phyloP scores from a whole-genome alignment of 2,888 invertebrate species.

The Drosophila cyrtoloma region DNA sequence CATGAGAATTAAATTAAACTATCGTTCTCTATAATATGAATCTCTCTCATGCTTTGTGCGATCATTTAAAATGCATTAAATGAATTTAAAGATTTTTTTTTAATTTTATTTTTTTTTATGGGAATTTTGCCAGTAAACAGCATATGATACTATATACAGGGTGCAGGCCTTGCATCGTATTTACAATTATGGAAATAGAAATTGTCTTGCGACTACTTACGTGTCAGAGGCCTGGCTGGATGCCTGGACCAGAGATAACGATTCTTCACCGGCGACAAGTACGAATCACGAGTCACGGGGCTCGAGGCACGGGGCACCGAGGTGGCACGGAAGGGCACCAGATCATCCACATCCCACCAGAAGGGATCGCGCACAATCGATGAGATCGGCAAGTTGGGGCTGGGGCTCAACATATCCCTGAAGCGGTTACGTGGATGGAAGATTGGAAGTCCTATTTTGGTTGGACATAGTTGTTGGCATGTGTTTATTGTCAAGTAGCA shows the following conservation, averaged over 20 bases:
- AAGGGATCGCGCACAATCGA: slow-evolving; percentile 94
- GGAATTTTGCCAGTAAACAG: slow-evolving; percentile 10
- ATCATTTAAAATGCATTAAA: slow-evolving; percentile 8
- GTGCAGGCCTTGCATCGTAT: slow-evolving; percentile 32
- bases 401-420: slow-evolving; percentile 92
- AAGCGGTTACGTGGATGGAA: slow-evolving; percentile 88
- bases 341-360: slow-evolving; percentile 94
- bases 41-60: slow-evolving; percentile 32
- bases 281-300: slow-evolving; percentile 93
- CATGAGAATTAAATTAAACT: slow-evolving; percentile 3
- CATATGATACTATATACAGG: slow-evolving; percentile 45
- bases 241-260: slow-evolving; percentile 96
- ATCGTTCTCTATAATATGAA: neutral
- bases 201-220: slow-evolving; percentile 87
- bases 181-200: slow-evolving; percentile 10
- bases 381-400: slow-evolving; percentile 91
- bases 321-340: slow-evolving; percentile 89
- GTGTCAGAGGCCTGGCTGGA: slow-evolving; percentile 93
- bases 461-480: slow-evolving; percentile 50
- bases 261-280: slow-evolving; percentile 95
- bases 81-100: slow-evolving; percentile 5
- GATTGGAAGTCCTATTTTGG: slow-evolving; percentile 88
- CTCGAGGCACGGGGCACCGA: slow-evolving; percentile 88
- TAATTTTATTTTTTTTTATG: neutral
- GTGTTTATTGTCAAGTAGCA: slow-evolving; percentile 53